These are phyloP conservation scores for Sprattus sprattus DNA, from an alignment of 2,113 vertebrate genomes.

Conservation along the genomic window DNA sequence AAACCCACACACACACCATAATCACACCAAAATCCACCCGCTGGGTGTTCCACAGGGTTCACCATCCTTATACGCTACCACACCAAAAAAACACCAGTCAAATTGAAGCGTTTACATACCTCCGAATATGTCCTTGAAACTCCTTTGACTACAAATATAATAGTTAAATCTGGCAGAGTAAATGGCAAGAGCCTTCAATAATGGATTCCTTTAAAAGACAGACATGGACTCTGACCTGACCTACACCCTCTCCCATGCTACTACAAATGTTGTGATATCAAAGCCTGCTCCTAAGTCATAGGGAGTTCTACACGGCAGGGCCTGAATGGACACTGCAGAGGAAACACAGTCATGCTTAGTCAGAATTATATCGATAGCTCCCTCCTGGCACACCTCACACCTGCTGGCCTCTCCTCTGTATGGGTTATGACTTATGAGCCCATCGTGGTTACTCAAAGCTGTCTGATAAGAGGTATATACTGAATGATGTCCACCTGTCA, in stretches of 20 bases:
- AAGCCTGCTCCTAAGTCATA: slow-evolving; percentile 17
- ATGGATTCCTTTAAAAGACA: slow-evolving; percentile 39
- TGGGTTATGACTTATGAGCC: slow-evolving; percentile 8
- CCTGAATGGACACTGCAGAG: slow-evolving; percentile 50
- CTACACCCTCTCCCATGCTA: slow-evolving; percentile 30
- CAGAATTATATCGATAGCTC: slow-evolving; percentile 32
- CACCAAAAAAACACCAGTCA: slow-evolving; percentile 1
- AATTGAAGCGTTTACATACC: background rate
- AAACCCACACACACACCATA: background rate
- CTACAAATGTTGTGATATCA: slow-evolving; percentile 55
- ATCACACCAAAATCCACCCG: background rate
- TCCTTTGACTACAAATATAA: background rate
- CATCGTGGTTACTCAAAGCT: background rate
- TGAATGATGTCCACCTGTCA: background rate
- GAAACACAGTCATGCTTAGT: slow-evolving; percentile 49
- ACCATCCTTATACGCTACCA: slow-evolving; percentile 33
- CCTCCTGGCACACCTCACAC: slow-evolving; percentile 22
- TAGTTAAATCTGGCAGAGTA: background rate
- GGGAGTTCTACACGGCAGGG: slow-evolving; percentile 22
- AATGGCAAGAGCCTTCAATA: background rate
- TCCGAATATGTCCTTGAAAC: background rate
- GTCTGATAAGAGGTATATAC: background rate
- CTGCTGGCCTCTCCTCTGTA: slow-evolving; percentile 15
- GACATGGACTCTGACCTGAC: slow-evolving; percentile 51
- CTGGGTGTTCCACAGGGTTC: background rate